These are phyloP conservation scores for Drosophila willistoni DNA, from an alignment of 1,140 invertebrate species.

Conservation along the genomic window DNA sequence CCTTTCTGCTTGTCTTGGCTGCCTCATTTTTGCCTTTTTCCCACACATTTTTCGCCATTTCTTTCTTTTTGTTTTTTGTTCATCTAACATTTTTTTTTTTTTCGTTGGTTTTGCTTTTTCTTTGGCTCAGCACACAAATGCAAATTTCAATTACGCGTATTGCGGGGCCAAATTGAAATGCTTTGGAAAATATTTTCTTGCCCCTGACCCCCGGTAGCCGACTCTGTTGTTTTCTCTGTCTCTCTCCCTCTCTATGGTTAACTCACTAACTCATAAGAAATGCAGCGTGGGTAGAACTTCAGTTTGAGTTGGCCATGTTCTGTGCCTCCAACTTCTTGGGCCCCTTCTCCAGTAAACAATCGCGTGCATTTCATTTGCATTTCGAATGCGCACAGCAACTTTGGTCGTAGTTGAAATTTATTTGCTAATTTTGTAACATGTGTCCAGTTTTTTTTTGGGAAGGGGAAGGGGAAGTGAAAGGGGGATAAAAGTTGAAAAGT, in stretches of 20 bases:
- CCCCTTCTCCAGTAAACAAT: conserved; percentile 58
- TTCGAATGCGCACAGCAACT: conserved; percentile 65
- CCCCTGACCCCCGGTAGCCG: not conserved
- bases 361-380: conserved; percentile 78
- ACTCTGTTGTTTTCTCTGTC: not conserved
- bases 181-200: conserved; percentile 72
- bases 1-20: conserved; percentile 42
- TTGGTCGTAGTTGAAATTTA: conserved; percentile 65
- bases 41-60: conserved; percentile 25
- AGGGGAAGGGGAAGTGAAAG: not conserved
- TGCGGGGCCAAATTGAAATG: conserved; percentile 74
- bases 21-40: conserved; percentile 21
- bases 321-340: not conserved
- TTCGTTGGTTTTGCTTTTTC: conserved; percentile 27
- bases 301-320: conserved; percentile 15
- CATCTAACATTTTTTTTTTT: conserved; percentile 21
- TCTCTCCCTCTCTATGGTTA: not conserved
- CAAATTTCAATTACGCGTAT: conserved; percentile 80
- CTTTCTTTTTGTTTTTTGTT: conserved; percentile 3
- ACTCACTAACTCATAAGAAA: conserved; percentile 61
- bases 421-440: conserved; percentile 80
- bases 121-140: conserved; percentile 57
- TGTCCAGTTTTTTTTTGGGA: conserved; percentile 67
- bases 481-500: conserved; percentile 64
- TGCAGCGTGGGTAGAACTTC: conserved; percentile 49